phyloP scores from a whole-genome alignment of 1,140 invertebrate genomes.

The Tyrophagus putrescentiae region DNA sequence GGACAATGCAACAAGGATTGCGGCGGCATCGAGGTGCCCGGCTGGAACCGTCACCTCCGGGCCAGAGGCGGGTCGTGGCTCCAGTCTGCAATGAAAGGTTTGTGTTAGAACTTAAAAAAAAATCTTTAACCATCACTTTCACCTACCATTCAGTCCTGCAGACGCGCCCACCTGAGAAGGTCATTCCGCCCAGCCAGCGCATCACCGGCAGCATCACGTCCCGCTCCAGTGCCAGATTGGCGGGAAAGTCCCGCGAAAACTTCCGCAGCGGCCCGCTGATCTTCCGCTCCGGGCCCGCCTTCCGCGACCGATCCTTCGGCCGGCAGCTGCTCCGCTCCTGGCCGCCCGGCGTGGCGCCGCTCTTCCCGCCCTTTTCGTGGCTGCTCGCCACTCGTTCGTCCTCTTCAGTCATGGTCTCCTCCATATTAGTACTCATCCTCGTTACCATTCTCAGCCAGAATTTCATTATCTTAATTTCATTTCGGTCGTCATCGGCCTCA shows the following conservation, averaged over 20 bases:
- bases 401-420: background rate
- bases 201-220: constrained; percentile 53
- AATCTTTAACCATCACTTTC: background rate
- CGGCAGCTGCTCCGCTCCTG: background rate
- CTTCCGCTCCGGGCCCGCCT: background rate
- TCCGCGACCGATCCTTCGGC: background rate
- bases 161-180: constrained; percentile 58
- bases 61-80: constrained; percentile 67
- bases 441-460: too few relatives aligned
- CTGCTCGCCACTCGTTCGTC: too few relatives aligned
- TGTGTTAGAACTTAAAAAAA: background rate
- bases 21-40: constrained; percentile 46
- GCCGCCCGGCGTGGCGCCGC: background rate
- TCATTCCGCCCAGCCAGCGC: constrained; percentile 51
- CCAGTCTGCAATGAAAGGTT: constrained; percentile 32
- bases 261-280: constrained; percentile 14
- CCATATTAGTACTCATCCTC: background rate
- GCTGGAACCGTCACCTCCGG: constrained; percentile 54
- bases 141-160: constrained; percentile 50
- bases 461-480: constrained; percentile 22
- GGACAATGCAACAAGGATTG: constrained; percentile 64
- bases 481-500: constrained; percentile 20
- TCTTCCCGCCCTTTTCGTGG: too few relatives aligned
- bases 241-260: constrained; percentile 16
- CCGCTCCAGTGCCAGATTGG: constrained; percentile 34